Evolutionary conservation across 2,113 vertebrate species (phyloP).

Genomic region (Sylvia atricapilla): DNA sequence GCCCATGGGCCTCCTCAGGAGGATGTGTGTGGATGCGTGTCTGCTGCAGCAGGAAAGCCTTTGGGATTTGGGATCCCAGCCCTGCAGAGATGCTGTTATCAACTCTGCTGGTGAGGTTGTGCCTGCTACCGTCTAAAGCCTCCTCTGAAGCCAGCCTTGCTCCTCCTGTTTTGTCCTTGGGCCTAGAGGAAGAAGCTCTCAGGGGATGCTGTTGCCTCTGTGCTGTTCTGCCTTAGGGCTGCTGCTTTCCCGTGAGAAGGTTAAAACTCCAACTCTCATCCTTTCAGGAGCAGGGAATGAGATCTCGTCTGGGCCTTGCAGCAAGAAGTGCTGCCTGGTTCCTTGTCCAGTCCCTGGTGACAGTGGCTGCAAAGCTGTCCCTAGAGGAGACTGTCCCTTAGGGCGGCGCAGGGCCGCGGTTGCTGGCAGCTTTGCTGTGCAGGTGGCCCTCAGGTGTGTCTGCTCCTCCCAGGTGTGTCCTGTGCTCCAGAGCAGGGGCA

Average conservation of each 20-base stretch:
- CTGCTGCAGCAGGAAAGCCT: background rate
- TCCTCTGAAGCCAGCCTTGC: background rate
- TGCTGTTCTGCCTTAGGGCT: background rate
- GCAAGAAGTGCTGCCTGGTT: background rate
- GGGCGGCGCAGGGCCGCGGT: background rate
- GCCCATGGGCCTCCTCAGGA: background rate
- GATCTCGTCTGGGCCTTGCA: background rate
- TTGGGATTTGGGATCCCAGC: background rate
- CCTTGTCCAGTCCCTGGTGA: background rate
- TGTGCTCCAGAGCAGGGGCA: background rate
- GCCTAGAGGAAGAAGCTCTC: background rate
- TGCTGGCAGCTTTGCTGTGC: background rate
- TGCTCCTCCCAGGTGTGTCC: background rate
- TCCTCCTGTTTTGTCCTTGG: background rate
- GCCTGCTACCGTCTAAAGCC: background rate
- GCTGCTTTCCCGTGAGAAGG: background rate
- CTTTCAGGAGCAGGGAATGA: background rate
- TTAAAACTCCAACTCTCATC: background rate
- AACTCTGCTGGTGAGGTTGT: background rate
- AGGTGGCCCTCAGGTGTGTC: background rate
- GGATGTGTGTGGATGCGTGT: background rate
- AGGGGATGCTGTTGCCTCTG: background rate
- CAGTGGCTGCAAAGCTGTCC: background rate
- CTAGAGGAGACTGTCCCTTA: background rate
- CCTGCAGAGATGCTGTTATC: background rate